Conservation (phyloP, 2,797 vertebrate genomes). For the Channa striata region DNA sequence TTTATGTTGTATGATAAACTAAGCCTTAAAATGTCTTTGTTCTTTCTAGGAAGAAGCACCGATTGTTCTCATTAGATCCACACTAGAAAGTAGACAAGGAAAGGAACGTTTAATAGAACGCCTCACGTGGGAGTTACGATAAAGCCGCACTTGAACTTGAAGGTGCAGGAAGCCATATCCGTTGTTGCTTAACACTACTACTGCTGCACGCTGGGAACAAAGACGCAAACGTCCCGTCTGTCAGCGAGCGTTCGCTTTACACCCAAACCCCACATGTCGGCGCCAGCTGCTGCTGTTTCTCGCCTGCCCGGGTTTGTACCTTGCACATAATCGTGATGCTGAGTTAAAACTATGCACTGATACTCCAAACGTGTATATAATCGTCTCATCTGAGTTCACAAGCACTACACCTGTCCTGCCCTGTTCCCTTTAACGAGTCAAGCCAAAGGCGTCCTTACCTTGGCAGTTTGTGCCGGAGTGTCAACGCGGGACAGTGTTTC, state of each 20-base stretch:
- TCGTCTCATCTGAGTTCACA: constrained; percentile 50
- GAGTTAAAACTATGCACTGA: constrained; percentile 85
- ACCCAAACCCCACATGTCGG: neutral
- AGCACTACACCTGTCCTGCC: constrained; percentile 35
- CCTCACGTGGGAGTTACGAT: neutral
- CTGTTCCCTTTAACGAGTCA: constrained; percentile 45
- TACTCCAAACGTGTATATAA: constrained; percentile 50
- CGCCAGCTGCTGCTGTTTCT: constrained; percentile 44
- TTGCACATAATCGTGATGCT: constrained; percentile 78
- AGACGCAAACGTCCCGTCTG: neutral
- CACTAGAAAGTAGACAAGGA: neutral
- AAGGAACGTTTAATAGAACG: neutral
- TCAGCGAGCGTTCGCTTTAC: neutral
- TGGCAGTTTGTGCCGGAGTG: constrained; percentile 2
- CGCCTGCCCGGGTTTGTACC: constrained; percentile 29
- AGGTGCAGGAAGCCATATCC: constrained; percentile 57
- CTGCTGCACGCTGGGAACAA: constrained; percentile 3
- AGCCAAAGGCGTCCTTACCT: constrained; percentile 49
- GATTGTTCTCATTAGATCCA: neutral
- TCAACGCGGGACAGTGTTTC: neutral
- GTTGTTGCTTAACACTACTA: constrained; percentile 15
- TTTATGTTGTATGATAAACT: neutral
- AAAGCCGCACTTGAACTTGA: neutral
- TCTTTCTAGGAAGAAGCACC: neutral
- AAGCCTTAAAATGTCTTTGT: constrained; percentile 36